Base-by-base conservation (phyloP, 2,888 invertebrate genomes). In the Clivina fossor region DNA sequence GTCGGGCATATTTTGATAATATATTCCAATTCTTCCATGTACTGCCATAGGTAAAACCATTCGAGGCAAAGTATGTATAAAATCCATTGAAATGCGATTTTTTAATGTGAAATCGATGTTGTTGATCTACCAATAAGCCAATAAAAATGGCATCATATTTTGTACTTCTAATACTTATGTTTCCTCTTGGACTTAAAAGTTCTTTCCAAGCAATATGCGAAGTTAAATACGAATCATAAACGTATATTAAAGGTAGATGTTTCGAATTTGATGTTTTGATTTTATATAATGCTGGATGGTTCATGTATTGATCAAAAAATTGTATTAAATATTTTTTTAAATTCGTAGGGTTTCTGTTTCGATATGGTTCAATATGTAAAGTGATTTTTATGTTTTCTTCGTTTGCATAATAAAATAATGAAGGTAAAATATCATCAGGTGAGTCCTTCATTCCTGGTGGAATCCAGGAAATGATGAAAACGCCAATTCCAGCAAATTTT, bases 31-130 rank as follows among this genome's bases (percentile, higher is more conserved):
- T 78, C 63, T 78, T 78, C 78, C 78, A 80, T 0, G 79, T 76
- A 33, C 82, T 82, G 3, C 82, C 83, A 63, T 78, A 80, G 22
- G 80, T 78, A 64, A 82, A 83, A 4, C 80, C 78, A 62, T 82
- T 80, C 4, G 77, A 76, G 2, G 81, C 81, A 68, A 83, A 83
- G 63, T 84, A 83, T 1, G 83, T 83, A 68, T 84, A 84, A 63
- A 81, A 80, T 1, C 83, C 78, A 62, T 78, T 78, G 60, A 78
- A 78, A 57, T 76, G 73, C 1, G 77, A 75, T 54, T 74, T 74
- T 62, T 76, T 76, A 37, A 79, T 75, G 59, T 78, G 78, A 60
- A 72, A 72, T 53, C 74, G 71, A 63, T 82, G 80, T 20, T 75
- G 74, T 26, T 74, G 66, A 43, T 82, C 79, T 1, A 80, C 80